Conservation (phyloP, 2,113 vertebrate species). For the Gavialis gangeticus region DNA sequence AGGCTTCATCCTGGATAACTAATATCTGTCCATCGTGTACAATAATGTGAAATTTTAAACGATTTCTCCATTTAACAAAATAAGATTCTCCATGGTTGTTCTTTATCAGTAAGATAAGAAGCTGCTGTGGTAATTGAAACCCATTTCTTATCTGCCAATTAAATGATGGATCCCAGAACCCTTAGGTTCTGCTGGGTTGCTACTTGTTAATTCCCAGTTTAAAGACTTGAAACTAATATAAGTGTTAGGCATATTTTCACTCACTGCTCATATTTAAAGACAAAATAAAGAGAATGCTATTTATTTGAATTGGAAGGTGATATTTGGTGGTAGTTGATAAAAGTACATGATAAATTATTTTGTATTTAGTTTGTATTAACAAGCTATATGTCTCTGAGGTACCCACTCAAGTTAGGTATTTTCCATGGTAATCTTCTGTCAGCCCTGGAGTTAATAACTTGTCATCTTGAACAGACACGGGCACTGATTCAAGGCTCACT, state of each 20-base stretch:
- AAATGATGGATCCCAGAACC: background rate
- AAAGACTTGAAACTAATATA: background rate
- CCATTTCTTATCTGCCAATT: background rate
- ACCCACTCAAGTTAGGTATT: background rate
- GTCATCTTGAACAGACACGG: background rate
- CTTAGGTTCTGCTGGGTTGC: background rate
- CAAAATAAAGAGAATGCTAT: background rate
- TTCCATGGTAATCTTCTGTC: background rate
- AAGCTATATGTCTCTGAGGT: background rate
- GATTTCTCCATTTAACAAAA: background rate
- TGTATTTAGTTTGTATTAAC: background rate
- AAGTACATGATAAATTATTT: accelerated
- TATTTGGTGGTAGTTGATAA: background rate
- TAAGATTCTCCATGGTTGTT: background rate
- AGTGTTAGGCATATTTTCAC: background rate
- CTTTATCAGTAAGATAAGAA: background rate
- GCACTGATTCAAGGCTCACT: background rate
- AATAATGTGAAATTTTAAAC: background rate
- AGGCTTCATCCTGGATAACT: background rate
- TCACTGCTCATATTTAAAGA: background rate
- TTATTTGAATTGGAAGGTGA: background rate
- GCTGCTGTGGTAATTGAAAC: slow-evolving; percentile 37
- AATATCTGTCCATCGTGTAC: background rate
- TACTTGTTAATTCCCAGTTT: background rate
- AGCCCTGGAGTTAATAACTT: background rate